Evolutionary conservation across 2,113 vertebrate species (phyloP), one percentile per base, ranked within the genome.

Genomic region (Ancistrus triradiatus): DNA sequence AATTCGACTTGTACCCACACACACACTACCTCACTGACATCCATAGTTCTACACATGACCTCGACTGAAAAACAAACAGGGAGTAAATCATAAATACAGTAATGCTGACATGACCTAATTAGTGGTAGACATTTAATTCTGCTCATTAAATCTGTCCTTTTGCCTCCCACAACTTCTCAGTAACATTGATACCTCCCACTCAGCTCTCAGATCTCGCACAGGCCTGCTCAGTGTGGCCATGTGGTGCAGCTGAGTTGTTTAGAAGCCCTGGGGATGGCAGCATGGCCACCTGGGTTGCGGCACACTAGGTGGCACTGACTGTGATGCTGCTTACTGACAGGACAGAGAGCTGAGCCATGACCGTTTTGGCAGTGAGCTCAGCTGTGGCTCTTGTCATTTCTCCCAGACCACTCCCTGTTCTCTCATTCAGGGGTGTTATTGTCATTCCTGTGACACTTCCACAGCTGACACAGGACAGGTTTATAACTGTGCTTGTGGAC

Each of bases 311-410:
- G 19, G 48, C 38, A 43, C 31, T 38, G 53, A 31, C 49, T 51
- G 51, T 67, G 58, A 51, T 37, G 19, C 35, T 21, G 15, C 25
- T 63, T 24, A 63, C 31, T 73, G 59, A 68, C 53, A 59, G 70
- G 53, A 37, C 31, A 68, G 53, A 33, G 35, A 64, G 44, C 62
- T 65, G 28, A 35, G 42, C 33, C 51, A 33, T 44, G 59, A 64
- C 18, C 2, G 3, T 42, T 10, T 38, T 59, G 64, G 25, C 35
- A 35, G n/a, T 21, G 14, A n/a, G 49, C 38, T 27, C 64, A 72
- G 37, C 55, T 63, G 57, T 38, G 33, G 19, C 38, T 53, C 51
- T 53, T 65, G 50, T 47, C 24, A 37, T 48, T 33, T 67, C 18
- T 64, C 38, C 28, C 35, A 18, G 11, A 38, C 24, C 57, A 27